Evolutionary conservation across 2,888 invertebrate genomes (phyloP).

Genomic region (Ichneumoninae sp.): DNA sequence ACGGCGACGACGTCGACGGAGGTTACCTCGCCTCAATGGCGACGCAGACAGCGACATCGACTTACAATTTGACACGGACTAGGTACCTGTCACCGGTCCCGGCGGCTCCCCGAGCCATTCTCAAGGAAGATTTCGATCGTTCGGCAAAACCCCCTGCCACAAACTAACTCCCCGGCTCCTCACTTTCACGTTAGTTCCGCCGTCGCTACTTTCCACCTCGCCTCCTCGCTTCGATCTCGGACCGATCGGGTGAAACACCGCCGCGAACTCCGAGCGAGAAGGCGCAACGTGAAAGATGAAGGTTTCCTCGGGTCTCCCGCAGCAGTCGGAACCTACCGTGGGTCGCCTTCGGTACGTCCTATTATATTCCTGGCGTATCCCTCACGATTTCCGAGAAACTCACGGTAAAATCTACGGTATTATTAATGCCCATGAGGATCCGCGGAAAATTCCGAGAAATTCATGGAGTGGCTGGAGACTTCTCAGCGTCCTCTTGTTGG

Average conservation of each 20-base stretch:
- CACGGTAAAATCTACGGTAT: neutral
- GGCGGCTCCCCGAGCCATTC: constrained; percentile 54
- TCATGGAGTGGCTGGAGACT: neutral
- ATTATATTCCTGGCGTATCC: constrained; percentile 8
- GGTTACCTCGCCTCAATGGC: constrained; percentile 72
- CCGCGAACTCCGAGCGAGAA: neutral
- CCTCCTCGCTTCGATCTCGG: constrained; percentile 1
- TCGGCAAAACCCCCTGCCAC: constrained; percentile 40
- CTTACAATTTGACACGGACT: constrained; percentile 77
- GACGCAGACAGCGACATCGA: constrained; percentile 72
- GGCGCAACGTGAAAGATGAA: neutral
- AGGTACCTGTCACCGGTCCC: constrained; percentile 61
- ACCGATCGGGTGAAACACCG: constrained; percentile 16
- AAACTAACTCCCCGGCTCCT: neutral
- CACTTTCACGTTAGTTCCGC: constrained; percentile 18
- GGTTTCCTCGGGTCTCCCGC: neutral
- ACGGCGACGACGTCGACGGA: constrained; percentile 25
- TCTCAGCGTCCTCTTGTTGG: neutral
- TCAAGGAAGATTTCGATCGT: constrained; percentile 74
- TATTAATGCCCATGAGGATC: neutral
- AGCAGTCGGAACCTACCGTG: neutral
- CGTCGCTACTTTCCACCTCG: neutral
- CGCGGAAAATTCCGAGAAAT: neutral
- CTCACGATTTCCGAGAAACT: constrained; percentile 18
- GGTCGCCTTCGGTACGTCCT: neutral